Evolutionary conservation across 2,113 vertebrate species (phyloP).

Genomic region (Xenopus laevis): DNA sequence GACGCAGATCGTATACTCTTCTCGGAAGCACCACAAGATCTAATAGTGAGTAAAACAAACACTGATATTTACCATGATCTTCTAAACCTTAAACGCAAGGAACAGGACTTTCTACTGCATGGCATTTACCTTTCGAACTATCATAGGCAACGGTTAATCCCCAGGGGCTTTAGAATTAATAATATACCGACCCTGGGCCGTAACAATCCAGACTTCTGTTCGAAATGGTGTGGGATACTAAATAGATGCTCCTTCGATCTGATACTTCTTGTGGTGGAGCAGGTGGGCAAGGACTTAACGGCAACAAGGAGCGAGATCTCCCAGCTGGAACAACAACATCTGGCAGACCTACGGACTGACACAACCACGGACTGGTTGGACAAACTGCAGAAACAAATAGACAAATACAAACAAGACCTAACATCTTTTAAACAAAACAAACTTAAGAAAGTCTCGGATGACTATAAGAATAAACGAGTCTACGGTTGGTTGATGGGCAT

Average conservation of each 20-base stretch:
- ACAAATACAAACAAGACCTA: background rate
- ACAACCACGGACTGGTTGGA: background rate
- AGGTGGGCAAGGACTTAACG: background rate
- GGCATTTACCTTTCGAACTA: background rate
- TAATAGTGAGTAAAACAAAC: too few species aligned
- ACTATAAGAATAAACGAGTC: background rate
- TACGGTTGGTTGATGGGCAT: background rate
- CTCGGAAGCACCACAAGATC: too few species aligned
- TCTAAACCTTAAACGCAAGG: background rate
- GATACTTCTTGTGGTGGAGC: background rate
- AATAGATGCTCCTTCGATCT: background rate
- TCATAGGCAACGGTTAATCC: background rate
- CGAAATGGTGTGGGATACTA: background rate
- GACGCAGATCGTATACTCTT: too few species aligned
- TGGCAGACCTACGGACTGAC: fast-evolving
- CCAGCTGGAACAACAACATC: background rate
- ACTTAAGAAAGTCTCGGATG: background rate
- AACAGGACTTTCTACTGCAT: background rate
- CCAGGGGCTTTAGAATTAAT: background rate
- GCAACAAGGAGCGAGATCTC: background rate
- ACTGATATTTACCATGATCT: background rate
- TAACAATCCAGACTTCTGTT: background rate
- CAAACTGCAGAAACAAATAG: background rate
- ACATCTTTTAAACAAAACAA: background rate
- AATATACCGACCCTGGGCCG: background rate